phyloP scores from a whole-genome alignment of 2,797 vertebrate species.

The Centroberyx gerrardi region DNA sequence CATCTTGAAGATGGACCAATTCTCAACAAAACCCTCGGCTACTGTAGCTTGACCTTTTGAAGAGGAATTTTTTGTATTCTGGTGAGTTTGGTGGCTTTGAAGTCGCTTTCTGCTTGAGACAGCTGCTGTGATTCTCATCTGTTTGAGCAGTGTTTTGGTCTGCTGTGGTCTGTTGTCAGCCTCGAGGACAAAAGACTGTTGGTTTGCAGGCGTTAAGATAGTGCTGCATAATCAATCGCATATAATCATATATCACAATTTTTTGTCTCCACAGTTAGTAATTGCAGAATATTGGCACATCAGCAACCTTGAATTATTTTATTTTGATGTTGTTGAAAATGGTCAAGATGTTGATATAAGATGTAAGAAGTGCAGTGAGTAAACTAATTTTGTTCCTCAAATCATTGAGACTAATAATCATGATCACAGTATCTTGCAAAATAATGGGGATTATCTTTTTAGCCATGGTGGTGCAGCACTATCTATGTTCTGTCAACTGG shows the following conservation, averaged over 20 bases:
- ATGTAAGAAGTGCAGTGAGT: constrained; percentile 59
- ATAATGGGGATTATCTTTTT: constrained; percentile 9
- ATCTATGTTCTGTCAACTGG: neutral
- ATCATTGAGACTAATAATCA: neutral
- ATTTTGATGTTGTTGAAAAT: neutral
- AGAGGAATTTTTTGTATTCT: constrained; percentile 22
- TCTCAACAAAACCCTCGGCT: constrained; percentile 6
- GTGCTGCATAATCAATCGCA: constrained; percentile 35
- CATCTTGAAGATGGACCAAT: constrained; percentile 56
- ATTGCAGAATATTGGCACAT: neutral
- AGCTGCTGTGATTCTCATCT: constrained; percentile 38
- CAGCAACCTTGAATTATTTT: neutral
- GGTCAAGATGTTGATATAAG: neutral
- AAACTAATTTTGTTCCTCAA: constrained; percentile 55
- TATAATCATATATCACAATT: constrained; percentile 2
- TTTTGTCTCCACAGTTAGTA: neutral
- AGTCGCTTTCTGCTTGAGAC: neutral
- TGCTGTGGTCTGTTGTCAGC: constrained; percentile 33
- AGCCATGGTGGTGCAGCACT: neutral
- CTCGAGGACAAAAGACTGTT: neutral
- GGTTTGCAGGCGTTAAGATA: constrained; percentile 15
- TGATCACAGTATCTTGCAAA: neutral
- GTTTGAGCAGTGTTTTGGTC: constrained; percentile 41
- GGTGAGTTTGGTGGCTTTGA: constrained; percentile 67
- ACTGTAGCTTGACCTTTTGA: constrained; percentile 38